Evolutionary conservation across 1,140 invertebrate genomes (phyloP).

Genomic region (Drosophila lowei): DNA sequence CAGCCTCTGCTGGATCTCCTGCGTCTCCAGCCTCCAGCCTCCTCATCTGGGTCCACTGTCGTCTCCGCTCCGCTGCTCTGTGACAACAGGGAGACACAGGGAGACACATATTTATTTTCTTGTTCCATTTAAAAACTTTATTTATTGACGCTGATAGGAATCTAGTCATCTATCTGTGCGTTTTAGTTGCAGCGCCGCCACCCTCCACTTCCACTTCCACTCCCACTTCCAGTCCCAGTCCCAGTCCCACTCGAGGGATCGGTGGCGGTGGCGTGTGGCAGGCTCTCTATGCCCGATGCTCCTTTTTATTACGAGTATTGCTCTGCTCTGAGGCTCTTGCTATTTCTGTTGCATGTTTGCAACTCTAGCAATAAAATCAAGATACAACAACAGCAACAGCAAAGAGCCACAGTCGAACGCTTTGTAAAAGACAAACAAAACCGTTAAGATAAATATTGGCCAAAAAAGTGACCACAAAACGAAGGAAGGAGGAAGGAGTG

Average conservation of each 20-base stretch:
- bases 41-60: not conserved
- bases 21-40: not conserved
- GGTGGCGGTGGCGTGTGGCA: not conserved
- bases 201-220: not conserved
- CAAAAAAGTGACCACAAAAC: slow-evolving; percentile 58
- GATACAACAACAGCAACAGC: slow-evolving; percentile 28
- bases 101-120: slow-evolving; percentile 78
- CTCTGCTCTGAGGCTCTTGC: slow-evolving; percentile 1
- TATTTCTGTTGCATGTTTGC: slow-evolving; percentile 58
- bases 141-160: slow-evolving; percentile 80
- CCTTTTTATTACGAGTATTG: slow-evolving; percentile 12
- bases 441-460: slow-evolving; percentile 59
- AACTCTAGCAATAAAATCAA: slow-evolving; percentile 69
- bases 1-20: not conserved
- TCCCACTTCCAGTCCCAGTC: not conserved
- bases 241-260: not conserved
- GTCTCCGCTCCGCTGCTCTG: slow-evolving; percentile 32
- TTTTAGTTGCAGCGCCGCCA: slow-evolving; percentile 43
- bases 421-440: slow-evolving; percentile 66
- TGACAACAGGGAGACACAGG: slow-evolving; percentile 60
- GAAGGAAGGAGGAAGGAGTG: not conserved
- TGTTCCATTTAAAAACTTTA: slow-evolving; percentile 81
- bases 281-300: slow-evolving; percentile 9
- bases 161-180: slow-evolving; percentile 76
- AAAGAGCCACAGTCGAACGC: slow-evolving; percentile 8